phyloP scores from a whole-genome alignment of 2,888 invertebrate genomes.

The Vesta saturnalis region DNA sequence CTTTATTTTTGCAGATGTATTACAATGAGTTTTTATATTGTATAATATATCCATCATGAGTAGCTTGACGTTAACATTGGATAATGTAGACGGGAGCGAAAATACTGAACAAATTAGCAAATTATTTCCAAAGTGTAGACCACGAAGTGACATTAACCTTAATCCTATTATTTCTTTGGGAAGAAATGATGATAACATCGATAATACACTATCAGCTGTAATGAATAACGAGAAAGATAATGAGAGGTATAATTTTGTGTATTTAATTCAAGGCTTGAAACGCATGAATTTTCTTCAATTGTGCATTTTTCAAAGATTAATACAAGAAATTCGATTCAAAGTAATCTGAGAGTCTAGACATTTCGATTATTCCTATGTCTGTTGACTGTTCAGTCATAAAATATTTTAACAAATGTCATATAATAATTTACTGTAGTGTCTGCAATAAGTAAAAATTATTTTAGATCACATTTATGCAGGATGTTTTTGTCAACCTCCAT shows the following conservation, averaged over 20 bases:
- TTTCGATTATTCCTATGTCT: no score
- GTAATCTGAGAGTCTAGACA: no score
- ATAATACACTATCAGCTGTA: constrained; percentile 60
- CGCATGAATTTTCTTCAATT: neutral
- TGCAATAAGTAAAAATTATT: no score
- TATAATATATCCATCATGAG: constrained; percentile 57
- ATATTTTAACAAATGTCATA: no score
- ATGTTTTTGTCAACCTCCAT: no score
- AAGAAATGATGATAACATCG: constrained; percentile 60
- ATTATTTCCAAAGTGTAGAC: constrained; percentile 89
- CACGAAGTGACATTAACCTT: constrained; percentile 70
- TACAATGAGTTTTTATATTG: constrained; percentile 30
- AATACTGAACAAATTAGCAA: constrained; percentile 81
- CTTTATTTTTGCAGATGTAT: constrained; percentile 33
- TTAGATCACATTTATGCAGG: no score
- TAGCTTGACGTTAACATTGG: constrained; percentile 61
- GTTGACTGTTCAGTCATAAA: no score
- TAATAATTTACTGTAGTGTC: no score
- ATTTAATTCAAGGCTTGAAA: constrained; percentile 13
- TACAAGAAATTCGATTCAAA: no score
- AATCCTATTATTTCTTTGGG: constrained; percentile 62
- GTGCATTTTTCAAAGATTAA: neutral
- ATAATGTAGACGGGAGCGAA: constrained; percentile 64
- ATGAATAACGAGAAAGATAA: constrained; percentile 65
- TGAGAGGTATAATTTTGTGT: constrained; percentile 55